These are phyloP conservation scores for Scytalopus superciliaris DNA, from an alignment of 2,113 vertebrate species.

Conservation along the genomic window DNA sequence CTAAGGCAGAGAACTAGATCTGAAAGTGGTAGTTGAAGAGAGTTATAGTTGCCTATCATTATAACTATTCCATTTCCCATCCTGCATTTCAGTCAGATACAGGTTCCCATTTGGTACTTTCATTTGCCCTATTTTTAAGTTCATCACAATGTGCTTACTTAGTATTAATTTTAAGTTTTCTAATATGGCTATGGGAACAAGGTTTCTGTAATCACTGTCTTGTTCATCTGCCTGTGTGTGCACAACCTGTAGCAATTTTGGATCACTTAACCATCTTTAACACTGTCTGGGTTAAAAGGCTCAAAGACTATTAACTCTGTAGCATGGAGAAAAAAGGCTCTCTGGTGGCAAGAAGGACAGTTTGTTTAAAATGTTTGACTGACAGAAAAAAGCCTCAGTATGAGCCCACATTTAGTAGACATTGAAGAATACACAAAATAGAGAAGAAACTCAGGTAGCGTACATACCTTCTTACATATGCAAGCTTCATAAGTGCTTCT, in stretches of 20 bases:
- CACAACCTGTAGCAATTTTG: not conserved
- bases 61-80: not conserved
- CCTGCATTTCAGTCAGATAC: not conserved
- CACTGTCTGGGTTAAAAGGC: not conserved
- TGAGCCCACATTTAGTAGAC: not conserved
- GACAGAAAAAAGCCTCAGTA: not conserved
- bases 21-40: not conserved
- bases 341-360: not conserved
- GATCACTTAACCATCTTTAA: not conserved
- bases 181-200: not conserved
- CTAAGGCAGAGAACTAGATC: not conserved
- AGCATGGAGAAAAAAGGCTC: not conserved
- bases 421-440: not conserved
- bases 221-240: not conserved
- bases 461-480: not conserved
- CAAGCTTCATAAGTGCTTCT: not conserved
- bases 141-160: not conserved
- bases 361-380: not conserved
- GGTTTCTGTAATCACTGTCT: not conserved
- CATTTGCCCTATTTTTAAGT: not conserved
- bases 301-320: not conserved
- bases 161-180: not conserved
- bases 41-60: not conserved
- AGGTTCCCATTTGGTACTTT: not conserved
- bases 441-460: not conserved